phyloP scores from a whole-genome alignment of 2,113 vertebrate species.

The Nannobrachium achirus region DNA sequence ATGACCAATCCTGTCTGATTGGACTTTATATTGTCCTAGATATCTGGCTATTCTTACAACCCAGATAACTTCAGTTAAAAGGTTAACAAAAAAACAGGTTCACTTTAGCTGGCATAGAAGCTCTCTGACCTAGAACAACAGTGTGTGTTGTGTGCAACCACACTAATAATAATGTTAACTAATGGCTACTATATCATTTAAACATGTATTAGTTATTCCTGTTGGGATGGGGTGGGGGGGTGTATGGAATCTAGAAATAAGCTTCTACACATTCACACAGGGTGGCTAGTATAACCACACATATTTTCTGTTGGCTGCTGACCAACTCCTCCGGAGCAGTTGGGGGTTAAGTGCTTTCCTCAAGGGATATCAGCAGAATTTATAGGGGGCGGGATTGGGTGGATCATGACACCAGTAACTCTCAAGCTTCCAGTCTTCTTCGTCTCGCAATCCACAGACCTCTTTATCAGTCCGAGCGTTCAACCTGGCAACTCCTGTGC shows the following conservation, averaged over 20 bases:
- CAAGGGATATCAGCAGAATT: conserved; percentile 65
- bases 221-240: no score
- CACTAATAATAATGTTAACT: conserved; percentile 9
- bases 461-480: conserved; percentile 25
- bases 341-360: conserved; percentile 61
- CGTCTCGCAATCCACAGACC: conserved; percentile 37
- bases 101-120: no score
- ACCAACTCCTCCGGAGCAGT: conserved; percentile 60
- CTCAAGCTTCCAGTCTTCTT: conserved; percentile 56
- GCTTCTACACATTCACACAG: conserved; percentile 68
- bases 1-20: no score
- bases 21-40: no score
- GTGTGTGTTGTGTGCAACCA: no score
- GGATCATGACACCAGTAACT: conserved; percentile 50
- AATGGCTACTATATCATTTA: not conserved
- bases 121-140: no score
- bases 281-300: conserved; percentile 61
- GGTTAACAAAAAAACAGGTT: no score
- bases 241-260: conserved; percentile 43
- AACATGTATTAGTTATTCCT: not conserved
- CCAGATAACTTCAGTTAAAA: no score
- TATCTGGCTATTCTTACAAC: no score
- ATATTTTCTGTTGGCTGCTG: conserved; percentile 62
- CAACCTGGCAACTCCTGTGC: conserved; percentile 31
- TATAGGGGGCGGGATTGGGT: conserved; percentile 50